Conservation (phyloP, 2,888 invertebrate species). For the Leucoma salicis region DNA sequence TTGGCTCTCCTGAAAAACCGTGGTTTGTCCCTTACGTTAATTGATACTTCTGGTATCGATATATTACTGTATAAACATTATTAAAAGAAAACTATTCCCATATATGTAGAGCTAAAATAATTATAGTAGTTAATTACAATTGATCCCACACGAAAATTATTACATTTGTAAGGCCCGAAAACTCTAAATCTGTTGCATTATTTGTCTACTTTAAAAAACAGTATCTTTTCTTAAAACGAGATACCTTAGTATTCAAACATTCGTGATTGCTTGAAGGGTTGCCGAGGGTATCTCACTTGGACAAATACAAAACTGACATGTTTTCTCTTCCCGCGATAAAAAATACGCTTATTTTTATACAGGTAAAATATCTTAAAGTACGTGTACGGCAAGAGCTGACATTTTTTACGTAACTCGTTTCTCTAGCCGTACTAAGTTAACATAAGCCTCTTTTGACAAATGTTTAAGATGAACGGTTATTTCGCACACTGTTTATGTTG, state of each 20-base stretch:
- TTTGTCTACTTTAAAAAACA: no score
- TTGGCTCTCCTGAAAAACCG: no score
- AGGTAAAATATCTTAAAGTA: slow-evolving; percentile 55
- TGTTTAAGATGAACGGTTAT: slow-evolving; percentile 79
- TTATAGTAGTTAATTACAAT: no score
- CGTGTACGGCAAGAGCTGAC: slow-evolving; percentile 47
- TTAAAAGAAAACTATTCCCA: no score
- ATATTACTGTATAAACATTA: no score
- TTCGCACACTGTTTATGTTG: slow-evolving; percentile 70
- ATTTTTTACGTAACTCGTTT: slow-evolving; percentile 61
- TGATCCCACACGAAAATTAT: no score
- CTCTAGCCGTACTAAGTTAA: slow-evolving; percentile 71
- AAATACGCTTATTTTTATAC: slow-evolving; percentile 45
- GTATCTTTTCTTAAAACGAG: no score
- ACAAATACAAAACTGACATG: slow-evolving; percentile 29
- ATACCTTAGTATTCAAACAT: slow-evolving; percentile 9
- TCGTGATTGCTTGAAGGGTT: slow-evolving; percentile 16
- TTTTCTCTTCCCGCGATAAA: slow-evolving; percentile 37
- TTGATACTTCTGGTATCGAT: no score
- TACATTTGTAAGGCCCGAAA: no score
- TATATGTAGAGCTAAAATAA: no score
- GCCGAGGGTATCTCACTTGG: slow-evolving; percentile 17
- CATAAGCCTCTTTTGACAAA: slow-evolving; percentile 78
- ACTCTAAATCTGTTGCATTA: no score
- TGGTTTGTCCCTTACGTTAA: no score